Evolutionary conservation across 2,797 vertebrate genomes (phyloP).

Genomic region (Gallirallus australis): DNA sequence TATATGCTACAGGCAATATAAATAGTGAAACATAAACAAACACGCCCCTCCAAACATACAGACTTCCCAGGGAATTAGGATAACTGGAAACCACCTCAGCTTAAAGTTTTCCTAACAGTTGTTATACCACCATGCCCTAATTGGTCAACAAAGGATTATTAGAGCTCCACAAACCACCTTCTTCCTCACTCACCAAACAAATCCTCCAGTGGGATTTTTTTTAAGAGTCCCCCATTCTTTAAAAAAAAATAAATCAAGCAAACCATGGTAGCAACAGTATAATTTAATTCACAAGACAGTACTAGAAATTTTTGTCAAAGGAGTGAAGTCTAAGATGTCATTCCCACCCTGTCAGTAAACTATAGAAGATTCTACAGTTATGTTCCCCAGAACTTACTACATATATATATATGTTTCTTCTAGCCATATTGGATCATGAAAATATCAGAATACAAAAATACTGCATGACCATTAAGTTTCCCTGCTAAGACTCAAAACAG

Average conservation of each 20-base stretch:
- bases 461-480: neutral
- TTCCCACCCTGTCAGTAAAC: neutral
- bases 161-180: neutral
- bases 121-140: neutral
- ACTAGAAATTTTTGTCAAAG: neutral
- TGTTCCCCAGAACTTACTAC: neutral
- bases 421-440: neutral
- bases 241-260: neutral
- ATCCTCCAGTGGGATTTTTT: neutral
- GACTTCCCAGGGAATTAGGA: neutral
- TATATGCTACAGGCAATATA: neutral
- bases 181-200: neutral
- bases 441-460: neutral
- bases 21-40: neutral
- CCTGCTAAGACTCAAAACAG: neutral
- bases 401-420: neutral
- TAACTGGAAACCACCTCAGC: neutral
- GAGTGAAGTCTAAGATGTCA: neutral
- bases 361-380: neutral
- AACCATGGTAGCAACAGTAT: neutral
- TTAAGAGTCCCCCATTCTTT: neutral
- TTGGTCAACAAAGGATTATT: neutral
- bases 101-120: neutral
- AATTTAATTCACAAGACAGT: neutral
- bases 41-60: fast-evolving